A percentile compares a stretch with the other conserved stretches of the same genome.
phyloP scores from a whole-genome alignment of 1,140 invertebrate genomes.

The Cyclargus thomasi region DNA sequence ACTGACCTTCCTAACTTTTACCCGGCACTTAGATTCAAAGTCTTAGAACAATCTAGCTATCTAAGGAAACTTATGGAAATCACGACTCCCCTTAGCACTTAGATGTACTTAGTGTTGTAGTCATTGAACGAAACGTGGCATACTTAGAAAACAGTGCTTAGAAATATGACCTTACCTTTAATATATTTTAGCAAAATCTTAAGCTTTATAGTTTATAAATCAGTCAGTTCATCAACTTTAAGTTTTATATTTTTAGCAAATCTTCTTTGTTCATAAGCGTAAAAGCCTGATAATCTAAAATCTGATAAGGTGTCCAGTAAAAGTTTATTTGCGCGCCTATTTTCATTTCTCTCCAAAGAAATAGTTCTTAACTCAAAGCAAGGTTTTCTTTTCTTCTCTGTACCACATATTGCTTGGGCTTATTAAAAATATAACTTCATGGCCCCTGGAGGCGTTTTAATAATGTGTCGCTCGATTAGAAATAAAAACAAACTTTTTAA shows the following conservation, averaged over 20 bases:
- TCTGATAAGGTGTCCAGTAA: background rate
- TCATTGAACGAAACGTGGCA: too few relatives aligned
- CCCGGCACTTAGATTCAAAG: background rate
- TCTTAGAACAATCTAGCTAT: too few relatives aligned
- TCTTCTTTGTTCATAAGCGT: background rate
- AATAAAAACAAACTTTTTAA: background rate
- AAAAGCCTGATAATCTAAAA: background rate
- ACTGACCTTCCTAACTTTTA: constrained; percentile 5
- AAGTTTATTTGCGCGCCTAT: background rate
- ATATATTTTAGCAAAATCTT: too few relatives aligned
- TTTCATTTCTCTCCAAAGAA: background rate
- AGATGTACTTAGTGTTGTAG: too few relatives aligned
- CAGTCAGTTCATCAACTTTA: too few relatives aligned
- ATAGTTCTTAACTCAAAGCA: background rate
- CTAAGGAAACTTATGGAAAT: too few relatives aligned
- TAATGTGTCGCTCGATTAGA: background rate
- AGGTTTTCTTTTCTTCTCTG: constrained; percentile 8
- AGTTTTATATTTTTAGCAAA: too few relatives aligned
- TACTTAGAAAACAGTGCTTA: too few relatives aligned
- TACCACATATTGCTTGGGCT: background rate
- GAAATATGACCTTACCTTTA: too few relatives aligned
- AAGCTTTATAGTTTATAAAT: too few relatives aligned
- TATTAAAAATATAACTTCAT: background rate
- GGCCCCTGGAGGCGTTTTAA: background rate
- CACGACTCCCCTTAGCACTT: too few relatives aligned